phyloP scores from a whole-genome alignment of 1,140 invertebrate genomes.

The Drosophila miranda region DNA sequence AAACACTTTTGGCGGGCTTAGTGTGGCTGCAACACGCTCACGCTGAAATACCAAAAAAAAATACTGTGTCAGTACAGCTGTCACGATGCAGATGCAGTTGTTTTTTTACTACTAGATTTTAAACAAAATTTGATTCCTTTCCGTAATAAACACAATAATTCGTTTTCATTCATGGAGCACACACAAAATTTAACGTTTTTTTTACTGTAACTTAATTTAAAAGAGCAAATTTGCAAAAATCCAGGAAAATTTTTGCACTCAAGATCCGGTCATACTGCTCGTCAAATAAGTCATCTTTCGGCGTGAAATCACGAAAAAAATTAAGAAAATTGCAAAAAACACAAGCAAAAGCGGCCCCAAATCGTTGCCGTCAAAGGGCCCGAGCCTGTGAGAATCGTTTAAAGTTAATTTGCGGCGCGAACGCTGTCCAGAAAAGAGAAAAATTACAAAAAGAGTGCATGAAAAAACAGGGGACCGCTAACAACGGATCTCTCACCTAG shows the following conservation, averaged over 20 bases:
- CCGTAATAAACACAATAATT: background rate
- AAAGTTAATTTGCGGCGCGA: background rate
- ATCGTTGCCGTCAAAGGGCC: conserved; percentile 28
- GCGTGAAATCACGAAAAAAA: conserved; percentile 77
- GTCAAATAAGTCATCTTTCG: conserved; percentile 57
- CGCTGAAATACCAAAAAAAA: too few relatives aligned
- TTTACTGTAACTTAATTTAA: background rate
- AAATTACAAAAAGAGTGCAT: conserved; percentile 35
- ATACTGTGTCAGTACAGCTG: too few relatives aligned
- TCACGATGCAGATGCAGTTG: too few relatives aligned
- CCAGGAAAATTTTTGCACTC: background rate
- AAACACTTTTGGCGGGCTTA: conserved; percentile 55
- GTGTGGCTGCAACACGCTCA: conserved; percentile 5
- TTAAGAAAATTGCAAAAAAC: conserved; percentile 59
- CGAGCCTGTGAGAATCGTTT: conserved; percentile 1
- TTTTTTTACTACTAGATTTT: too few relatives aligned
- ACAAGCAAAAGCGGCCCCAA: conserved; percentile 20
- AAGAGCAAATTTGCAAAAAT: background rate
- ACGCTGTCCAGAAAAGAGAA: conserved; percentile 18
- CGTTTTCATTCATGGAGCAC: too few relatives aligned
- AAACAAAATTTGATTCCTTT: too few relatives aligned
- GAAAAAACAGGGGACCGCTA: conserved; percentile 30
- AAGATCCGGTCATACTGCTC: conserved; percentile 43
- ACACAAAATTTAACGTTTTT: conserved; percentile 1
- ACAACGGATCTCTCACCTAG: conserved; percentile 52